Base-by-base conservation (phyloP, 2,113 vertebrate species). In the Poeciliopsis occidentalis region DNA sequence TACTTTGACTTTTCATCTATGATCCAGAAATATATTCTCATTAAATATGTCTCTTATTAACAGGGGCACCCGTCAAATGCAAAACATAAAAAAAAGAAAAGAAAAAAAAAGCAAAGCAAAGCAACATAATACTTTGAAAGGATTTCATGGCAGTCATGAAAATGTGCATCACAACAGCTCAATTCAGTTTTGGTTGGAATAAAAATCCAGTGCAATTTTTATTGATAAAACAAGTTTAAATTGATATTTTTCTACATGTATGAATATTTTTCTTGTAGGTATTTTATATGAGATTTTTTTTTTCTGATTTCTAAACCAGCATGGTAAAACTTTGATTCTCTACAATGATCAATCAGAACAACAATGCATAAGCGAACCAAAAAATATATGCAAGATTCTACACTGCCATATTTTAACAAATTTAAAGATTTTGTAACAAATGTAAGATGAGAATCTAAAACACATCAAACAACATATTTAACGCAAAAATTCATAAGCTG, bases 1-100 rank as follows among this genome's bases (percentile, higher is more conserved):
- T 87, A 76, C 77, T 44, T 84, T 64, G 62, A 78, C 24, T 15
- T 67, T 60, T 60, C 84, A 88, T 88, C 73, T 78, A 81, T 90
- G 85, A 87, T 87, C 80, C 61, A 74, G 1, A 12, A 63, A 12
- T 31, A 72, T 64, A 62, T 29, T 70, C 82, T 89, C 79, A 71
- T 90, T 85, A 85, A 75, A 83, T 32, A 34, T 65, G 31, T 68
- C 65, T 83, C 69, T 69, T 32, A 78, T 79, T 31, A 84, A 84
- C 73, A 85, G 44, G 12, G 76, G 61, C 37, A 81, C 64, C 51
- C 60, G 65, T 67, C 37, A 3, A 68, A 82, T 54, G 17, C 10
- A 37, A 37, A 37, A 37, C 34, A 37, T 37, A 39, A 75, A 39
- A 26, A 57, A 39, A 2, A 24, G 8, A 12, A 39, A 37, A 11